Base-by-base conservation (phyloP, 2,888 invertebrate species). In the Synanthedon tipuliformis region DNA sequence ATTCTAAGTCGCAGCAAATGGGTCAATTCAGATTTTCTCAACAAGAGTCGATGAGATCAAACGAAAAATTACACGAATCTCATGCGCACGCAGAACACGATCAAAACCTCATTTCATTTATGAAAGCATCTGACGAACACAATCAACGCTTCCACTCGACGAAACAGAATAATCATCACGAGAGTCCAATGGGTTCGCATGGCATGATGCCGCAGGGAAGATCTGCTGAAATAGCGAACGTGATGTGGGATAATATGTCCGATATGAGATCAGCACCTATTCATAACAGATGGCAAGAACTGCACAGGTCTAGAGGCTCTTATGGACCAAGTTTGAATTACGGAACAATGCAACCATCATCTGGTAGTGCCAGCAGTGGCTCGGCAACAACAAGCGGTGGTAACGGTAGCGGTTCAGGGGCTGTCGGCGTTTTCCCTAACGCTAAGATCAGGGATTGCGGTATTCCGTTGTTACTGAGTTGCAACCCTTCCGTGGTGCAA, bases 351-450 rank as follows among this genome's bases (percentile, higher is more conserved):
- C 23, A 23, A 23, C 23, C 23, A 23, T 23, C 23, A 4, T 23
- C 23, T 23, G 23, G 23, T 23, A 23, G 23, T 23, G 23, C 5
- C 23, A 23, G 23, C 23, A 23, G 23, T 5, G 23, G 23, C 5
- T 23, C 23, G 23, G 23, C 23, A 23, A 23, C 23, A 23, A 23
- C 51, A 41, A 23, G 23, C 5, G 23, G 23, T 23, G 23, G 52
- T 61, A 8, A 65, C 45, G 60, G 65, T 18, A 49, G 23, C 4
- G 15, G 13, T n/a, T 48, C 59, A 48, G 62, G 71, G 3, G 78
- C 81, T 3, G 73, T 84, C 11, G 83, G 85, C 2, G 61, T 85
- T 40, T 86, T 84, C 62, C 83, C 84, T 1, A 75, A 74, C 51
- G 81, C 81, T n/a, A 78, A 77, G 53, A 64, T 73, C 10, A 78